Percentiles rank a stretch among this genome's conserved stretches.
These are phyloP conservation scores for Acleris holmiana DNA, from an alignment of 2,888 invertebrate species.

Conservation along the genomic window DNA sequence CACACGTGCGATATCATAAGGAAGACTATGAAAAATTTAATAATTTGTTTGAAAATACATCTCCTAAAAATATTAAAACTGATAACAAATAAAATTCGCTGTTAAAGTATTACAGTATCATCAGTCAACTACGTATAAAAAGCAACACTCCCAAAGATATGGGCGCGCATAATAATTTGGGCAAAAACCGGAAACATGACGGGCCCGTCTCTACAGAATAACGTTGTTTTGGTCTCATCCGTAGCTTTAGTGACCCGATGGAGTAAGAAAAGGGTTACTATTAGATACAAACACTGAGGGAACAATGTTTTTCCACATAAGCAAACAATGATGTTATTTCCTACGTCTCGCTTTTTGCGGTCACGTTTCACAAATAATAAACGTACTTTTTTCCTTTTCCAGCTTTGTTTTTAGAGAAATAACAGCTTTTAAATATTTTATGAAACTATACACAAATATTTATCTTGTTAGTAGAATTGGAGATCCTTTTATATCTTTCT, in stretches of 20 bases:
- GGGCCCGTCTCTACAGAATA: constrained; percentile 7
- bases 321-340: constrained; percentile 21
- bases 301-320: constrained; percentile 18
- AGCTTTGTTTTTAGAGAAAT: background rate
- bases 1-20: no score
- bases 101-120: no score
- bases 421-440: constrained; percentile 4
- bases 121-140: no score
- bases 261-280: constrained; percentile 14
- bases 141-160: background rate
- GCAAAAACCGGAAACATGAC: background rate
- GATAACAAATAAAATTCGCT: no score
- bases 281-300: constrained; percentile 11
- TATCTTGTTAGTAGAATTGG: background rate
- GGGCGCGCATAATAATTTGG: background rate
- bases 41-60: no score
- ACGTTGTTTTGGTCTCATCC: constrained; percentile 26
- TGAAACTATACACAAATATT: constrained; percentile 1
- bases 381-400: background rate
- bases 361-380: constrained; percentile 12
- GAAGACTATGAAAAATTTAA: no score
- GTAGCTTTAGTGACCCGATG: constrained; percentile 24
- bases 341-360: constrained; percentile 9
- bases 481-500: background rate
- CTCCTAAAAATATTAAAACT: no score